Evolutionary conservation across 2,888 invertebrate genomes (phyloP).

Genomic region (Archips xylosteana): DNA sequence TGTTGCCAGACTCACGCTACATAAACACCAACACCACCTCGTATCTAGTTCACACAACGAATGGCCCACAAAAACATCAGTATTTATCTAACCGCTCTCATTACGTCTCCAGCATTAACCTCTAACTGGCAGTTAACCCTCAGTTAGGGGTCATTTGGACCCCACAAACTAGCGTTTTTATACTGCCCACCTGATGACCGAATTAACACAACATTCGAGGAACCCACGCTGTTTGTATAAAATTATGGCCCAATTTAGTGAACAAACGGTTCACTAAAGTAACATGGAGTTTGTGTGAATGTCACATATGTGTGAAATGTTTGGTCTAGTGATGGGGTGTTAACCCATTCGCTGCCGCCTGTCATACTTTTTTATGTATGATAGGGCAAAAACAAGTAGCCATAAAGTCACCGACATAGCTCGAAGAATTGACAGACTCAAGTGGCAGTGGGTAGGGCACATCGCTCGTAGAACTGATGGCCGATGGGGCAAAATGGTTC

Average conservation of each 20-base stretch:
- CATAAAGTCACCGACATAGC: no score
- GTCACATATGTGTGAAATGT: background rate
- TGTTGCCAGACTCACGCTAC: background rate
- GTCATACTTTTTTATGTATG: no score
- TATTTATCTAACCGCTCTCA: constrained; percentile 27
- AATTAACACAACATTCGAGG: constrained; percentile 63
- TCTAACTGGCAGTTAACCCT: constrained; percentile 64
- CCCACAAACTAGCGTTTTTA: constrained; percentile 64
- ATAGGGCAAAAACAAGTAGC: no score
- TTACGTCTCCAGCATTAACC: constrained; percentile 45
- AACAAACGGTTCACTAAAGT: background rate
- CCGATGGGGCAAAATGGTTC: no score
- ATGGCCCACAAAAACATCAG: background rate
- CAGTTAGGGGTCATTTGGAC: constrained; percentile 53
- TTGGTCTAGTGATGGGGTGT: background rate
- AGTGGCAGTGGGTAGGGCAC: no score
- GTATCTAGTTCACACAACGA: background rate
- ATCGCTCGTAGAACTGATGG: no score
- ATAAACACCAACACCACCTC: background rate
- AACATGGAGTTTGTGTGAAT: background rate
- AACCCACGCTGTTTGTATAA: constrained; percentile 48
- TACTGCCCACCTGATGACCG: constrained; percentile 57
- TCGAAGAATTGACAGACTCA: no score
- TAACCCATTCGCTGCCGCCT: background rate
- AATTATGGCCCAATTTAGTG: constrained; percentile 40